Evolutionary conservation across 1,140 invertebrate species (phyloP), one percentile per base, ranked within the genome.

Genomic region (silkworm (Bombyx mori)): DNA sequence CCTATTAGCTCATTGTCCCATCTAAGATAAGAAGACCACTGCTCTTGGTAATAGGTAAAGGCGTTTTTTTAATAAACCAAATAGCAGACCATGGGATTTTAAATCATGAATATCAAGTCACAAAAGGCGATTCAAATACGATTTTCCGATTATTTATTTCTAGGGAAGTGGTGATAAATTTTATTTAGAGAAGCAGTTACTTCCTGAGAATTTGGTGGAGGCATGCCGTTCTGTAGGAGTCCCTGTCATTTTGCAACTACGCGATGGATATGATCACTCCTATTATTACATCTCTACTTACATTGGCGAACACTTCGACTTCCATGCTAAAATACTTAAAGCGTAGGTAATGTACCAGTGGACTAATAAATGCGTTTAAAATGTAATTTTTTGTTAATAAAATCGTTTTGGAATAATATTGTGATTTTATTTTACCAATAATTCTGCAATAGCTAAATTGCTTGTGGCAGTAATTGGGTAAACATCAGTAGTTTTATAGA

Each of bases 231-330:
- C 93, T 62, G 90, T 90, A 46, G 91, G 92, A 56, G 88, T 97
- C 1, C 91, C 93, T 42, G 88, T 95, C 0, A 91, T 93, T 54
- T 89, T 96, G 10, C 92, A 96, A 67, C 90, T 94, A 77, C 92
- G 96, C 12, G 93, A 96, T 58, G 95, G 93, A 10, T 99, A 99
- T 82, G 97, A 99, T 87, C 98, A 99, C 82, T 95, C 95, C 54
- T 99, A 99, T 73, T 99, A 92, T 77, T 99, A 98, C 75, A 95
- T 99, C 66, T 89, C 96, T 3, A 93, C 96, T 0, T 99, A 97
- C 80, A 94, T 99, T 49, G 94, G 92, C 51, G 97, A 99, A 75
- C 98, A 99, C 86, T 92, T 99, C 64, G 91, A 92, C 66, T 95
- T 97, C 85, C 97, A 98, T 89, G 91, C 93, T 9, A 94, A 93